phyloP scores from a whole-genome alignment of 2,113 vertebrate species.

The Telmatochromis bifrenatus region DNA sequence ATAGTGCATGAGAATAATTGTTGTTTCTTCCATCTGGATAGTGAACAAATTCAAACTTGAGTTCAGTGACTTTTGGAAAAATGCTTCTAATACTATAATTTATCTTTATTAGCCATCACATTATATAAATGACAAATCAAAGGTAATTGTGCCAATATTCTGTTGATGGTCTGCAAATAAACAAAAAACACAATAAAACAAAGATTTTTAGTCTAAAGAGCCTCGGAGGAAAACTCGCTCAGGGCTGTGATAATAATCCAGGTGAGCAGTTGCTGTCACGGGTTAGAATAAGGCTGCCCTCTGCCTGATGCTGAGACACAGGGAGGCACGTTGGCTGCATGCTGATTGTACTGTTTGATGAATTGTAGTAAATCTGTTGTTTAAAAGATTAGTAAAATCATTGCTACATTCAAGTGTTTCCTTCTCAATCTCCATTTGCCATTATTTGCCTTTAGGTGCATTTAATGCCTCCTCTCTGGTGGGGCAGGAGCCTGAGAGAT shows the following conservation, averaged over 20 bases:
- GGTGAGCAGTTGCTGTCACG: neutral
- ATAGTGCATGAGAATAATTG: too few species aligned
- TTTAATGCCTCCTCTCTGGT: neutral
- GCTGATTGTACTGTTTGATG: neutral
- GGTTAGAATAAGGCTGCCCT: constrained; percentile 65
- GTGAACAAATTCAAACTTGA: neutral
- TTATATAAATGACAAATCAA: neutral
- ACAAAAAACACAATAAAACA: neutral
- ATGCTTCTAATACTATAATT: neutral
- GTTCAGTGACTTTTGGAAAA: neutral
- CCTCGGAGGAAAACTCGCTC: neutral
- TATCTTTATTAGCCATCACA: neutral
- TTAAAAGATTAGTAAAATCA: neutral
- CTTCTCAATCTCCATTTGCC: neutral
- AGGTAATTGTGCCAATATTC: neutral
- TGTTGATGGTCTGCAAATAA: neutral
- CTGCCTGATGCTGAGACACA: constrained; percentile 3
- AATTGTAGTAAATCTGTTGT: neutral
- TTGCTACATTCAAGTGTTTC: neutral
- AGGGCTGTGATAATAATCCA: neutral
- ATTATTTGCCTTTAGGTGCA: neutral
- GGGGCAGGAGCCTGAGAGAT: neutral
- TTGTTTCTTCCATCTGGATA: neutral
- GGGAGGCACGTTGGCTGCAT: neutral
- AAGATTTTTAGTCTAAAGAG: neutral